phyloP scores from a whole-genome alignment of 2,797 vertebrate genomes.

The Megaceryle alcyon region DNA sequence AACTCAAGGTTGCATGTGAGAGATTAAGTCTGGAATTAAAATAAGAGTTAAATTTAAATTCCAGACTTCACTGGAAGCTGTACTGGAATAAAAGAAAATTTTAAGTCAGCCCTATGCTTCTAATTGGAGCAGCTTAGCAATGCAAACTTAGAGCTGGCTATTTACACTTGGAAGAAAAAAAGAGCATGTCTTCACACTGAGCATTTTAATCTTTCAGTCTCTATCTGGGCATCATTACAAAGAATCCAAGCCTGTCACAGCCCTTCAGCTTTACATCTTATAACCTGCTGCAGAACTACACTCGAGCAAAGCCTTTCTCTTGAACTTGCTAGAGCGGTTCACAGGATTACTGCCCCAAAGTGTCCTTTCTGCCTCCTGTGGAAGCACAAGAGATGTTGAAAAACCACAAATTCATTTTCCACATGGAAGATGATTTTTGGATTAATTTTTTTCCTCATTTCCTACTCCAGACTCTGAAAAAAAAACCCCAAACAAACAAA shows the following conservation, averaged over 20 bases:
- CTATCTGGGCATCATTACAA: constrained; percentile 13
- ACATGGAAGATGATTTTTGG: not conserved
- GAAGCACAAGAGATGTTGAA: not conserved
- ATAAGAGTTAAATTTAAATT: constrained; percentile 4
- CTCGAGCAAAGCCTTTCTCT: not conserved
- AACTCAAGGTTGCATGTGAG: not conserved
- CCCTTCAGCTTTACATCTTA: not conserved
- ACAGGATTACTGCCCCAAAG: not conserved
- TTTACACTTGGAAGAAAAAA: not conserved
- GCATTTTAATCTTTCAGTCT: constrained; percentile 35
- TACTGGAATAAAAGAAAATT: not conserved
- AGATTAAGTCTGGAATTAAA: not conserved
- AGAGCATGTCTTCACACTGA: not conserved
- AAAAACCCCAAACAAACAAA: not conserved
- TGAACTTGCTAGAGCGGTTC: not conserved
- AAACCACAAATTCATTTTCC: not conserved
- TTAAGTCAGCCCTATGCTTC: not conserved
- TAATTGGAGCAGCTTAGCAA: not conserved
- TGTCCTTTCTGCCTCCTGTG: not conserved
- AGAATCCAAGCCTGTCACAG: constrained; percentile 20
- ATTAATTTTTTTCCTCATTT: not conserved
- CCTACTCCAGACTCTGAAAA: not conserved
- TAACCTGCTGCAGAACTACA: not conserved
- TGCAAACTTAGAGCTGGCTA: not conserved
- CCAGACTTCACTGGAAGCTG: not conserved